Base-by-base conservation (phyloP, 2,797 vertebrate genomes). In the Enteromius thamalakanensis region DNA sequence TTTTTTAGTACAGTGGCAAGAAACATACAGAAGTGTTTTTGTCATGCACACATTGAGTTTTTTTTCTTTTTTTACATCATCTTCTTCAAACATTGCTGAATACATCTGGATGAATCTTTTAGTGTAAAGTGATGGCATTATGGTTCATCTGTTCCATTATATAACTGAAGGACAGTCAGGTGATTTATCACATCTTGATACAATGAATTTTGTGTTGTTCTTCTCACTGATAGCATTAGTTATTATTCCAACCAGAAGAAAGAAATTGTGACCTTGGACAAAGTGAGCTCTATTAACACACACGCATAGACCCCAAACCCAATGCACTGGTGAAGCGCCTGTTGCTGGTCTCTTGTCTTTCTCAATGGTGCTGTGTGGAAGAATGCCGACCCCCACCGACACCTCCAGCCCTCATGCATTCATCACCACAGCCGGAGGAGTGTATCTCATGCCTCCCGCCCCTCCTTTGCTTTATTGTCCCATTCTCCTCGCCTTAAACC, bases 361-460 rank as follows among this genome's bases (percentile, higher is more conserved):
- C 80, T 87, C 86, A 88, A 87, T 89, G 80, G 77, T 78, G 85
- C 85, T 89, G 49, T 90, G 90, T 93, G 87, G 81, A 91, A 91
- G 92, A 94, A 94, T 93, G 92, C 76, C 86, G 45, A 91, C 91
- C 91, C 92, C 93, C 92, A 86, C 84, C 81, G 89, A 88, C 90
- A 89, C 90, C 89, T 89, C 82, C 29, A 65, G 83, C 88, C 87
- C 84, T 89, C 85, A 70, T 85, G 87, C 87, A 93, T 94, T 92
- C 92, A 94, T 92, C 92, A 86, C 86, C 29, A 82, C 88, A 84
- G 71, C 89, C 86, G 19, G 51, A 79, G 67, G 83, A 74, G 88
- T 82, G 82, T 53, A 79, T 90, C 86, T 68, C 76, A 82, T 45
- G 58, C 80, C 79, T 80, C 80, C 64, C 15, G 55, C 82, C 79